phyloP scores from a whole-genome alignment of 2,888 invertebrate genomes.

The Drosophila hamatofila region DNA sequence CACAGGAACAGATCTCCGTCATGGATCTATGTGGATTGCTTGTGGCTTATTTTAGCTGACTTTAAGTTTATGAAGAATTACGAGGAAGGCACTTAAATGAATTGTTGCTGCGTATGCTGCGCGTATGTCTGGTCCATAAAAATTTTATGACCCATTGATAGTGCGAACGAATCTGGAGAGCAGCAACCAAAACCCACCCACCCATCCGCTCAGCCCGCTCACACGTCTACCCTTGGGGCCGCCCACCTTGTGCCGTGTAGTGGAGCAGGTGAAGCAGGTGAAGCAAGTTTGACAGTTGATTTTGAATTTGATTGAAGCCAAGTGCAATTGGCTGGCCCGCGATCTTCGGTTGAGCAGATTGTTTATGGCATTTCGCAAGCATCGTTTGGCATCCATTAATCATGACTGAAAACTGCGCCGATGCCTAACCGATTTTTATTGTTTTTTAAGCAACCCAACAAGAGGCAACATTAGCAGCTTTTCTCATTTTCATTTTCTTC shows the following conservation, averaged over 20 bases:
- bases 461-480: constrained; percentile 34
- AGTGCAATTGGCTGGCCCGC: constrained; percentile 62
- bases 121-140: constrained; percentile 79
- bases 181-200: neutral
- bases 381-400: constrained; percentile 73
- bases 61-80: constrained; percentile 76
- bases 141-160: constrained; percentile 84
- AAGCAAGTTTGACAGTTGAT: constrained; percentile 75
- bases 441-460: constrained; percentile 68
- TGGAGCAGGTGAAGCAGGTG: constrained; percentile 43
- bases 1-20: constrained; percentile 47
- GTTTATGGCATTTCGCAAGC: constrained; percentile 74
- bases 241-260: constrained; percentile 36
- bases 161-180: constrained; percentile 81
- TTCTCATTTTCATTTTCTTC: constrained; percentile 17
- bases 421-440: constrained; percentile 67
- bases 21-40: constrained; percentile 50
- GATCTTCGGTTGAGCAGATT: constrained; percentile 45
- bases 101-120: constrained; percentile 68
- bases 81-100: constrained; percentile 78
- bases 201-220: neutral
- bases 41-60: constrained; percentile 76
- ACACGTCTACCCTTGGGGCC: constrained; percentile 24
- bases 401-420: constrained; percentile 59
- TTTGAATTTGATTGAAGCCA: constrained; percentile 73